Percentiles rank a stretch among this genome's conserved stretches.
phyloP scores from a whole-genome alignment of 2,888 invertebrate genomes.

The Phaedon cochleariae region DNA sequence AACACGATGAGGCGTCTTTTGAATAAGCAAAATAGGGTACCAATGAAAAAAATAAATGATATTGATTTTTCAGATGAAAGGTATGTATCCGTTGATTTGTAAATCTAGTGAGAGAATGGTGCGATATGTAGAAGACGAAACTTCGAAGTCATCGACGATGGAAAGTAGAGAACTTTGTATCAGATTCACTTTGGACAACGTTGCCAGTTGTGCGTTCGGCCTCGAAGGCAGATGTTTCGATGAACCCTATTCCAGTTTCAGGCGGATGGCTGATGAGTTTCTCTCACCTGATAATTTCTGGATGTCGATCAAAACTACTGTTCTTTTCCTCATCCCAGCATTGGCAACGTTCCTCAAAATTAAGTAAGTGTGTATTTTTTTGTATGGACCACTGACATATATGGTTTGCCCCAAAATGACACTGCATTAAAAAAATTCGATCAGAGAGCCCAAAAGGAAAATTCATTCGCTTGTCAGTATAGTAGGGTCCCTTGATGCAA shows the following conservation, averaged over 20 bases:
- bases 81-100: constrained; percentile 63
- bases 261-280: constrained; percentile 43
- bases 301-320: background rate
- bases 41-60: too few species aligned
- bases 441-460: too few species aligned
- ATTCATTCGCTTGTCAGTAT: too few species aligned
- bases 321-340: constrained; percentile 16
- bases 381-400: too few species aligned
- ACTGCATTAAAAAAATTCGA: too few species aligned
- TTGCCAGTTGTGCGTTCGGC: constrained; percentile 62
- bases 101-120: constrained; percentile 61
- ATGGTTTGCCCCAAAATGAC: too few species aligned
- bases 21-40: too few species aligned
- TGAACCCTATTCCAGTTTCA: constrained; percentile 45
- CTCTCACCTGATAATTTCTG: constrained; percentile 21
- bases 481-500: too few species aligned
- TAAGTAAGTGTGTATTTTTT: constrained; percentile 25
- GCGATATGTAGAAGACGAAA: constrained; percentile 46
- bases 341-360: constrained; percentile 26
- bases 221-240: constrained; percentile 59
- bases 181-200: constrained; percentile 57
- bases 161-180: constrained; percentile 58
- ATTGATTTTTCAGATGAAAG: constrained; percentile 61
- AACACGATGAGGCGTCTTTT: too few species aligned
- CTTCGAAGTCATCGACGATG: background rate